Conservation (phyloP, 2,113 vertebrate species). For the Hyaena hyaena region DNA sequence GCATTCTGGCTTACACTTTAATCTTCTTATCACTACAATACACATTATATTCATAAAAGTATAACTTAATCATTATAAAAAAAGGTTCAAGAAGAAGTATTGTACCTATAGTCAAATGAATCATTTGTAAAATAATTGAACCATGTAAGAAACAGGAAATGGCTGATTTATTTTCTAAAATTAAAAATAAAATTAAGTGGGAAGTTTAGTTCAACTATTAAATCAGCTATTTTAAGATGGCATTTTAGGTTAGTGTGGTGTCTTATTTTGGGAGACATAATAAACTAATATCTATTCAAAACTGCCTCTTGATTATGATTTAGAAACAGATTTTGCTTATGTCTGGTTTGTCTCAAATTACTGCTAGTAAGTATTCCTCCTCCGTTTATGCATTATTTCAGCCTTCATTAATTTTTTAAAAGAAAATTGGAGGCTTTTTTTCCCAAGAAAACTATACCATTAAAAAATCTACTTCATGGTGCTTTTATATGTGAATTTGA, state of each 20-base stretch:
- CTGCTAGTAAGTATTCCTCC: neutral
- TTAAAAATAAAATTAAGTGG: neutral
- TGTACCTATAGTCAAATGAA: neutral
- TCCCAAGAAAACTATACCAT: neutral
- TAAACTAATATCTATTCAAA: neutral
- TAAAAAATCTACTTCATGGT: neutral
- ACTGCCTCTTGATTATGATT: conserved; percentile 10
- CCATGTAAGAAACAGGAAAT: neutral
- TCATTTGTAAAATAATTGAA: conserved; percentile 29
- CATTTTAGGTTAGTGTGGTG: neutral
- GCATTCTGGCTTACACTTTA: conserved; percentile 1
- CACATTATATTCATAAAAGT: neutral
- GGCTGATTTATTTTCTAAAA: conserved; percentile 43
- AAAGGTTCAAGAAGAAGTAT: conserved; percentile 1
- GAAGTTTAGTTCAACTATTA: conserved; percentile 22
- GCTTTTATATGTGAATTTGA: conserved; percentile 48
- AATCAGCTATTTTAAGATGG: neutral
- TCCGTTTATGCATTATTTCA: conserved; percentile 31
- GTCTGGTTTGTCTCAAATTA: conserved; percentile 52
- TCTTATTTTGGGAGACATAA: neutral
- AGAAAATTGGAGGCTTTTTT: neutral
- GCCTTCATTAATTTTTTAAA: neutral
- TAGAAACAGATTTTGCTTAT: conserved; percentile 19
- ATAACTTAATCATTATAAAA: conserved; percentile 8
- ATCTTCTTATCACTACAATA: neutral